phyloP scores from a whole-genome alignment of 2,113 vertebrate genomes.

The Pongo pygmaeus region DNA sequence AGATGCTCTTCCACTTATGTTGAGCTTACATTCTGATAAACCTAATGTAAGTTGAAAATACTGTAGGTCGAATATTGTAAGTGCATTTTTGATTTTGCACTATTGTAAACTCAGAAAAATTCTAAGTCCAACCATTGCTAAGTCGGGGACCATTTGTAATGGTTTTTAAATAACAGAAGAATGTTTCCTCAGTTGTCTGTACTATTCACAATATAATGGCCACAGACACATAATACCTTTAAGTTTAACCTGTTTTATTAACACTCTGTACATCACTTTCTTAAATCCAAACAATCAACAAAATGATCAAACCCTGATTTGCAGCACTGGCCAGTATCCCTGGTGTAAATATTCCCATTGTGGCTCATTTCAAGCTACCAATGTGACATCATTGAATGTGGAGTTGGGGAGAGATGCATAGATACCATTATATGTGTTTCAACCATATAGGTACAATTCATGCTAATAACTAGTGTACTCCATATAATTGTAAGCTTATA shows the following conservation, averaged over 20 bases:
- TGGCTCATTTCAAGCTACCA: not conserved
- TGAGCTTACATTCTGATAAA: not conserved
- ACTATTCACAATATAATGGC: too few species aligned
- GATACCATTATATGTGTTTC: not conserved
- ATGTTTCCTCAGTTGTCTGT: not conserved
- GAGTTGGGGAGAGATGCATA: not conserved
- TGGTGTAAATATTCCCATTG: not conserved
- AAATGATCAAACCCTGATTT: not conserved
- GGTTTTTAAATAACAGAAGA: not conserved
- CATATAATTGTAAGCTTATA: not conserved
- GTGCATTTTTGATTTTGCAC: not conserved
- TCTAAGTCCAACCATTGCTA: not conserved
- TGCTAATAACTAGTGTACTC: not conserved
- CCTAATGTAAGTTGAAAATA: not conserved
- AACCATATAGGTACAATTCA: fast-evolving
- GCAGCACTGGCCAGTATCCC: not conserved
- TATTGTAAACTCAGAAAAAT: not conserved
- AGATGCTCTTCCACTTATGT: not conserved
- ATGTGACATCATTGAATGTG: not conserved
- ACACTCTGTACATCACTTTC: not conserved
- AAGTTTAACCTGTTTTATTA: not conserved
- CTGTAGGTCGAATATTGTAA: not conserved
- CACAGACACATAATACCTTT: not conserved
- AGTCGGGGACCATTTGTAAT: not conserved
- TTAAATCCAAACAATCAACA: not conserved